These are phyloP conservation scores for Xanthorhoe spadicearia DNA, from an alignment of 2,888 invertebrate genomes.

Conservation along the genomic window DNA sequence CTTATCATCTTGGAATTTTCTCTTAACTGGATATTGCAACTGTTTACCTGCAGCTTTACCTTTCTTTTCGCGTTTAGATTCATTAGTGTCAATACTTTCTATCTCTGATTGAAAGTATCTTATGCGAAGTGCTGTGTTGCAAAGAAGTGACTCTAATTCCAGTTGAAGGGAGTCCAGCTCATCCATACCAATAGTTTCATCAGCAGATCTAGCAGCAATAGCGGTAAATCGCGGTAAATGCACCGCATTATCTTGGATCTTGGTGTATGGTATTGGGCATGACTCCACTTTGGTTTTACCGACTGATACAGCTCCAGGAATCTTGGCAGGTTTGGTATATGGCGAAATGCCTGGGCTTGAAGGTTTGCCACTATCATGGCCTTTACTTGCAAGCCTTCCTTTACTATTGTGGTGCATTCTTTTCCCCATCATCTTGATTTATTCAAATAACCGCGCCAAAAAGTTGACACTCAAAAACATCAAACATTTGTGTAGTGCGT, in stretches of 20 bases:
- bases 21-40: conserved; percentile 82
- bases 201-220: conserved; percentile 87
- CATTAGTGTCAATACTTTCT: conserved; percentile 86
- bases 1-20: conserved; percentile 84
- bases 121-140: conserved; percentile 91
- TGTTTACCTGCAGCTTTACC: conserved; percentile 82
- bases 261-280: conserved; percentile 87
- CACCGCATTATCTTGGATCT: conserved; percentile 87
- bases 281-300: conserved; percentile 76
- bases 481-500: conserved; percentile 28
- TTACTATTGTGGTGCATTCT: conserved; percentile 82
- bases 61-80: conserved; percentile 81
- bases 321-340: conserved; percentile 77
- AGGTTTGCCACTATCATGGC: conserved; percentile 79
- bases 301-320: conserved; percentile 70
- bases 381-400: conserved; percentile 79
- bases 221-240: conserved; percentile 88
- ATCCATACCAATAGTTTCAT: conserved; percentile 93
- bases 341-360: conserved; percentile 80
- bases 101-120: conserved; percentile 91
- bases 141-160: conserved; percentile 93
- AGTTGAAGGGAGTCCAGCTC: conserved; percentile 94
- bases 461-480: conserved; percentile 48
- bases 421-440: conserved; percentile 75
- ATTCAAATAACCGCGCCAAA: conserved; percentile 74